Base-by-base conservation (phyloP, 1,140 invertebrate genomes). In the Neuroterus valhalla region DNA sequence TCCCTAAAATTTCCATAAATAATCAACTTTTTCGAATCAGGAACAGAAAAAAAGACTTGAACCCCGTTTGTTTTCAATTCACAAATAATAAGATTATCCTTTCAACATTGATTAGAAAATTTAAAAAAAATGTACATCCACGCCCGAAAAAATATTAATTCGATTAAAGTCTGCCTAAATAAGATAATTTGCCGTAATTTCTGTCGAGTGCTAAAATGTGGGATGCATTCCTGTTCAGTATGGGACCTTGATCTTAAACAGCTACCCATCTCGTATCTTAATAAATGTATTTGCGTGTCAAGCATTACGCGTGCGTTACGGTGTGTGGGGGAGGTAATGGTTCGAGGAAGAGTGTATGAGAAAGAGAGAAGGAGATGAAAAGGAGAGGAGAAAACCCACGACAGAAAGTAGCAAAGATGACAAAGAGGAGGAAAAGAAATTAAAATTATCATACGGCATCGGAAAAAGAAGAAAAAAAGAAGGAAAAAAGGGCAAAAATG, bases 331-430 rank as follows among this genome's bases (percentile, higher is more conserved):
- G 55, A 62, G 55, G 55, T 62, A 62, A 62, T 88, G 86, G 88
- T 88, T 88, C 88, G 88, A 87, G 83, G 86, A 88, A 84, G 83
- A 23, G 46, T 42, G 68, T 66, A 17, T 46, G 67, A 74, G 26
- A 66, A 31, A 71, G 42, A 45, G 44, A 76, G 17, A 74, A 67
- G 55, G 69, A 73, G 38, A 17, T 17, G n/a, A 19, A n/a, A 62
- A 44, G 19, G 12, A 17, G 6, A 5, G 2, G 21, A 42, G 12
- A 23, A 52, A 1, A 52, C 1, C 19, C 19, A 52, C 19, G 17
- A 52, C 5, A 23, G 19, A 52, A 23, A 52, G 8, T 52, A 52
- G 23, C 8, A 52, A 23, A 3, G 17, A 52, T 17, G 15, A 48
- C 6, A 4, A 17, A 17, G 46, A 19, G 17, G 46, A 48, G 46